Conservation (phyloP, 1,140 invertebrate genomes). For the Atta texana region DNA sequence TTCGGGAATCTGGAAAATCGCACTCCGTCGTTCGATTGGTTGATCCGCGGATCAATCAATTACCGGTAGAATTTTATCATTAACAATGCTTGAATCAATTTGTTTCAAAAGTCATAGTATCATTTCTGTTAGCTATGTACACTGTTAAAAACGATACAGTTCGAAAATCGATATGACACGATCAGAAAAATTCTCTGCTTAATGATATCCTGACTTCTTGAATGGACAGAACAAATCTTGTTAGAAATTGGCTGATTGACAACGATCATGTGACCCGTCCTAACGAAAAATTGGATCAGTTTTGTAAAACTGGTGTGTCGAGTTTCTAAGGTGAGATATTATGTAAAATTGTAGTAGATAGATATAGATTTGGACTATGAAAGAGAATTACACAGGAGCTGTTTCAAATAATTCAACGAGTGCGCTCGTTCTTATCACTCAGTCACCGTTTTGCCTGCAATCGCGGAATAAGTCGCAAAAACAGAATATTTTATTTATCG, state of each 20-base stretch:
- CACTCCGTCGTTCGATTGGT: neutral
- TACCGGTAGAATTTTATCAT: neutral
- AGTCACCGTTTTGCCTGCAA: neutral
- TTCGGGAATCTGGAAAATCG: conserved; percentile 69
- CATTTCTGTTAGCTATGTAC: neutral
- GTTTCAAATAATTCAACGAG: conserved; percentile 64
- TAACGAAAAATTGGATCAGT: conserved; percentile 40
- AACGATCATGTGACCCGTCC: conserved; percentile 13
- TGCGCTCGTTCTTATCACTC: conserved; percentile 47
- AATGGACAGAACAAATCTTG: neutral
- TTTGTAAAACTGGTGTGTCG: conserved; percentile 37
- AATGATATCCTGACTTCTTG: neutral
- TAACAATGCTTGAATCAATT: neutral
- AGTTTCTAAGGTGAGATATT: conserved; percentile 66
- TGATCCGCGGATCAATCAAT: neutral
- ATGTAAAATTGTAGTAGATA: conserved; percentile 65
- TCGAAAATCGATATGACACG: neutral
- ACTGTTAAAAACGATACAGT: neutral
- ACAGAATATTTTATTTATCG: conserved; percentile 12
- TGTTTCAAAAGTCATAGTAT: neutral
- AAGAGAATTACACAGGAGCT: conserved; percentile 51
- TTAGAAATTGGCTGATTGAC: conserved; percentile 12
- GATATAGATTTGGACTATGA: conserved; percentile 43
- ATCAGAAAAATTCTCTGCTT: neutral
- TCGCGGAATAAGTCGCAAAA: neutral